phyloP scores from a whole-genome alignment of 2,113 vertebrate species.

The Xiphophorus couchianus region DNA sequence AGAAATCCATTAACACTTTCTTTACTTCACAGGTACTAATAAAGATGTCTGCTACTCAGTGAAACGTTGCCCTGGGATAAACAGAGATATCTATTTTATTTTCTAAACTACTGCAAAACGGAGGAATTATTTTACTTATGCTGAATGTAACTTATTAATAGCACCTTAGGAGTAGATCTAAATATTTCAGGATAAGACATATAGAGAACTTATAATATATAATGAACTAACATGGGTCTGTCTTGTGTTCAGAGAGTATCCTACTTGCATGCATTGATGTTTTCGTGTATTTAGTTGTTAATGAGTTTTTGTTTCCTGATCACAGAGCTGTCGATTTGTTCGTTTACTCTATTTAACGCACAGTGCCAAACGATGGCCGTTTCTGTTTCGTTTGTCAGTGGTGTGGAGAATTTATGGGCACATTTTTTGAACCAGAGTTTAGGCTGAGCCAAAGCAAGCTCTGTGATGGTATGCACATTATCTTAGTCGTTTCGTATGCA shows the following conservation, averaged over 20 bases:
- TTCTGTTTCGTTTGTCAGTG: slow-evolving; percentile 30
- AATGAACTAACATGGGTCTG: slow-evolving; percentile 57
- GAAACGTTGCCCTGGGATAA: slow-evolving; percentile 49
- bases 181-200: slow-evolving; percentile 41
- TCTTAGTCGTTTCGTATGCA: slow-evolving; percentile 24
- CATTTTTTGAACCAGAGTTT: slow-evolving; percentile 47
- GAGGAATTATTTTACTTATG: slow-evolving; percentile 75
- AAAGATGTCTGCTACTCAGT: slow-evolving; percentile 30
- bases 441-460: slow-evolving; percentile 41
- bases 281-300: slow-evolving; percentile 58
- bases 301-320: slow-evolving; percentile 40
- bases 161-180: slow-evolving; percentile 57
- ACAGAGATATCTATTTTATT: slow-evolving; percentile 76
- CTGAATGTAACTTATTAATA: slow-evolving; percentile 75
- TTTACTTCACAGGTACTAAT: slow-evolving; percentile 72
- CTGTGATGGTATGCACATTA: slow-evolving; percentile 23
- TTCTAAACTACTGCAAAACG: slow-evolving; percentile 69
- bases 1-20: slow-evolving; percentile 8
- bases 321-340: slow-evolving; percentile 51
- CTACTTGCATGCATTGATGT: slow-evolving; percentile 66
- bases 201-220: slow-evolving; percentile 41
- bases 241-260: slow-evolving; percentile 46
- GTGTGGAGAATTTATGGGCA: slow-evolving; percentile 30
- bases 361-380: slow-evolving; percentile 69
- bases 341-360: slow-evolving; percentile 54